Evolutionary conservation across 1,140 invertebrate species (phyloP).

Genomic region (Papilio aristodemus): DNA sequence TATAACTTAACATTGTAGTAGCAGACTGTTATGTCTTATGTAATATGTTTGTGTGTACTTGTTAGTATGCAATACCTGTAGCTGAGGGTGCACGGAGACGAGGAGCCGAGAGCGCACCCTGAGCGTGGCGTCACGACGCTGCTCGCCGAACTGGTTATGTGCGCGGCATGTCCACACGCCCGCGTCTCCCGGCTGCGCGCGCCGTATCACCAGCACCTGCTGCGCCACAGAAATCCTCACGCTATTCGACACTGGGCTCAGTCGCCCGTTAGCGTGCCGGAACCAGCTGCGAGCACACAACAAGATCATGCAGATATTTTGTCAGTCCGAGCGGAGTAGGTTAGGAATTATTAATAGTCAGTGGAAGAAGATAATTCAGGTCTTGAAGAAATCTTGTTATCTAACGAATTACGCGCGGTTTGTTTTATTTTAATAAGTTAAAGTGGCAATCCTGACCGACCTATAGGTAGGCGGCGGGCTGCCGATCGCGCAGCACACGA

Average conservation of each 20-base stretch:
- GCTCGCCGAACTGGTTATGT: constrained; percentile 83
- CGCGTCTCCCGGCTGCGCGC: constrained; percentile 85
- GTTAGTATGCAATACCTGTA: too few relatives aligned
- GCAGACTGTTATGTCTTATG: too few relatives aligned
- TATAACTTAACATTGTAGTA: too few relatives aligned
- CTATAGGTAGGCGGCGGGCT: constrained; percentile 86
- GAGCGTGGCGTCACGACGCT: constrained; percentile 80
- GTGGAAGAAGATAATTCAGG: background rate
- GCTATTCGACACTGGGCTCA: constrained; percentile 83
- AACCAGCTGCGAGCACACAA: constrained; percentile 81
- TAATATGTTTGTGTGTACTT: too few relatives aligned
- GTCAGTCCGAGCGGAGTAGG: too few relatives aligned
- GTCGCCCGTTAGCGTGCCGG: constrained; percentile 81
- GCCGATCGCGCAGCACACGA: constrained; percentile 86
- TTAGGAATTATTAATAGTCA: too few relatives aligned
- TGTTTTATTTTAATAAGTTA: background rate
- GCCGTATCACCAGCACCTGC: constrained; percentile 84
- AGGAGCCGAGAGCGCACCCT: constrained; percentile 80
- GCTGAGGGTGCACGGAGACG: constrained; percentile 81
- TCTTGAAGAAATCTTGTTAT: background rate
- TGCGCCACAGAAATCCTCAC: constrained; percentile 83
- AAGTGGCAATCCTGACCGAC: constrained; percentile 52
- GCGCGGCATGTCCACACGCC: constrained; percentile 84
- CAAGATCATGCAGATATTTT: background rate
- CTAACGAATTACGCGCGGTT: background rate